These are phyloP conservation scores for Geodia barretti DNA, from an alignment of 37 sponge, comb jelly and placozoan species.

Conservation along the genomic window DNA sequence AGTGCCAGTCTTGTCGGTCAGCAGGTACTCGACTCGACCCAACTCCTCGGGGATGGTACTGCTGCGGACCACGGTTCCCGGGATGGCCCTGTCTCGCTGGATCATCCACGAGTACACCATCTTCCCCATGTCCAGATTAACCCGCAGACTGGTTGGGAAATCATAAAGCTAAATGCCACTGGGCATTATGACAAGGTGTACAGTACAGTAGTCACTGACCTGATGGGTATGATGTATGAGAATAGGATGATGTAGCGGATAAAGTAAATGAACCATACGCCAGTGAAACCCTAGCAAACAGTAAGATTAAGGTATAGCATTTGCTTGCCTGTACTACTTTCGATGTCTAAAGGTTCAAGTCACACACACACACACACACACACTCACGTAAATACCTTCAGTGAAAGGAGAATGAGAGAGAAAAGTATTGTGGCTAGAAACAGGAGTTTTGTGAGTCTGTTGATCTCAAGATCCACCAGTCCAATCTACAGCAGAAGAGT, in stretches of 20 bases:
- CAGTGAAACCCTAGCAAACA: slow-evolving; percentile 70
- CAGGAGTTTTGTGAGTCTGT: slow-evolving; percentile 90
- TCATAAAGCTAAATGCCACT: no score
- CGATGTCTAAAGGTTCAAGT: no score
- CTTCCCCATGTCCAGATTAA: slow-evolving; percentile 95
- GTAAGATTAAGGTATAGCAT: neutral
- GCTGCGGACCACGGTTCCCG: slow-evolving; percentile 85
- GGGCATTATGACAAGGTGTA: neutral
- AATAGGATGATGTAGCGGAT: slow-evolving; percentile 89
- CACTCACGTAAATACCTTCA: slow-evolving; percentile 57
- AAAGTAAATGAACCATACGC: slow-evolving; percentile 80
- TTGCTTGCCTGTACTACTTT: neutral
- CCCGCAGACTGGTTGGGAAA: slow-evolving; percentile 68
- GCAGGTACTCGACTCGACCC: slow-evolving; percentile 84
- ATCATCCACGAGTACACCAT: slow-evolving; percentile 88
- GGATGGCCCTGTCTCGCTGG: slow-evolving; percentile 82
- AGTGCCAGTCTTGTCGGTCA: slow-evolving; percentile 95
- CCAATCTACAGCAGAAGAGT: slow-evolving; percentile 65
- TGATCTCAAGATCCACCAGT: slow-evolving; percentile 88
- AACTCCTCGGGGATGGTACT: slow-evolving; percentile 98
- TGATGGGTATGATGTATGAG: slow-evolving; percentile 96
- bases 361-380: neutral
- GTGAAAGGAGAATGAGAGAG: slow-evolving; percentile 59
- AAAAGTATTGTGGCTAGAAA: slow-evolving; percentile 76
- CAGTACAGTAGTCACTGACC: no score